Conservation (phyloP, 1,140 invertebrate genomes). For the Antheraea pernyi region DNA sequence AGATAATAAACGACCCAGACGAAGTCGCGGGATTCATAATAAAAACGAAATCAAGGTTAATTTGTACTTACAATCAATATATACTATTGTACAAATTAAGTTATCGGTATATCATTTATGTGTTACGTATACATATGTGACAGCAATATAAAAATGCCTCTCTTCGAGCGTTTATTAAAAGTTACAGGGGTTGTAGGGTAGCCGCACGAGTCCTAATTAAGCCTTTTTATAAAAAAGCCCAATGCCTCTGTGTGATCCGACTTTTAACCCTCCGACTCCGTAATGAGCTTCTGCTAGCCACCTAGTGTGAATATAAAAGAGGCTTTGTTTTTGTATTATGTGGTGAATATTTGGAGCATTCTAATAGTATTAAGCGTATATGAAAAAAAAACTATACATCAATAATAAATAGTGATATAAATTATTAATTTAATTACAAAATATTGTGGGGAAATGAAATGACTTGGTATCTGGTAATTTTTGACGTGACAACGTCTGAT, state of each 20-base stretch:
- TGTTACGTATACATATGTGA: slow-evolving; percentile 8
- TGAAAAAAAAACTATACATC: no score
- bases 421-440: no score
- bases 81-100: no score
- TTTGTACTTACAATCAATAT: no score
- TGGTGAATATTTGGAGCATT: slow-evolving; percentile 26
- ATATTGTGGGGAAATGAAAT: no score
- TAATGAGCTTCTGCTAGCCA: slow-evolving; percentile 65
- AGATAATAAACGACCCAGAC: no score
- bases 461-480: no score
- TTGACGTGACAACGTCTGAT: no score
- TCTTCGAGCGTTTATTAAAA: slow-evolving; percentile 76
- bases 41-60: no score
- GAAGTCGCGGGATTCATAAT: no score
- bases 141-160: slow-evolving; percentile 43
- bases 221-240: slow-evolving; percentile 71
- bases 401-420: no score
- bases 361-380: slow-evolving; percentile 11
- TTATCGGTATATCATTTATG: no score
- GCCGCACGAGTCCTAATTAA: slow-evolving; percentile 77
- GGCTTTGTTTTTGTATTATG: slow-evolving; percentile 44
- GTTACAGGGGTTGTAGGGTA: slow-evolving; percentile 74
- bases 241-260: slow-evolving; percentile 50
- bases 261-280: slow-evolving; percentile 71
- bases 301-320: slow-evolving; percentile 41